These are phyloP conservation scores for Kryphioiulus occultus DNA, from an alignment of 2,888 invertebrate genomes.

Conservation along the genomic window DNA sequence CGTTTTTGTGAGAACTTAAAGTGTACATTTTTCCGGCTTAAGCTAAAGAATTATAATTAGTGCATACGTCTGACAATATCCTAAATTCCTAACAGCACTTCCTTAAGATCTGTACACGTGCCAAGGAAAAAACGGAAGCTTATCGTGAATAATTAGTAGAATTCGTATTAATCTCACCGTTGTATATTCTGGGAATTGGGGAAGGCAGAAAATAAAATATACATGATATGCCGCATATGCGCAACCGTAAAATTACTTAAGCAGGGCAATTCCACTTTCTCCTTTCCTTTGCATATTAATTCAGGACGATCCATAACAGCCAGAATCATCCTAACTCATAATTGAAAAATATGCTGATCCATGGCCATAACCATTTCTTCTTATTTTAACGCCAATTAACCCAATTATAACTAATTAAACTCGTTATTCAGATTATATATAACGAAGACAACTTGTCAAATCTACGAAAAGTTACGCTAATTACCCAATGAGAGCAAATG, in stretches of 20 bases:
- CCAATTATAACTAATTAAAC: constrained; percentile 20
- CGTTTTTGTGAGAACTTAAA: neutral
- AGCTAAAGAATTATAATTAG: neutral
- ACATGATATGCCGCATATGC: neutral
- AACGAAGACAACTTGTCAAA: neutral
- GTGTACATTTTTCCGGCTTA: neutral
- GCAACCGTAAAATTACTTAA: neutral
- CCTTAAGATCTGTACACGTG: neutral
- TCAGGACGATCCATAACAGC: neutral
- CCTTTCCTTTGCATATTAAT: neutral
- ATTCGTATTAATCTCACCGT: neutral
- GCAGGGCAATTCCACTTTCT: neutral
- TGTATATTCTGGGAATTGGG: neutral
- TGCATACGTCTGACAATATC: neutral
- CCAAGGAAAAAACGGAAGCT: neutral
- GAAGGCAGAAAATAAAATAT: neutral
- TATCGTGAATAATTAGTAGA: neutral
- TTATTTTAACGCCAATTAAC: neutral
- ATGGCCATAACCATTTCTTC: neutral
- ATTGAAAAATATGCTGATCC: neutral
- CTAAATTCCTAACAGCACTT: neutral
- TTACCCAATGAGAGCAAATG: neutral
- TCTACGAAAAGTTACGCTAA: neutral
- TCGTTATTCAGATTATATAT: neutral
- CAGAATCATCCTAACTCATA: neutral